Evolutionary conservation across 1,140 invertebrate genomes (phyloP).

Genomic region (Penaeus indicus): DNA sequence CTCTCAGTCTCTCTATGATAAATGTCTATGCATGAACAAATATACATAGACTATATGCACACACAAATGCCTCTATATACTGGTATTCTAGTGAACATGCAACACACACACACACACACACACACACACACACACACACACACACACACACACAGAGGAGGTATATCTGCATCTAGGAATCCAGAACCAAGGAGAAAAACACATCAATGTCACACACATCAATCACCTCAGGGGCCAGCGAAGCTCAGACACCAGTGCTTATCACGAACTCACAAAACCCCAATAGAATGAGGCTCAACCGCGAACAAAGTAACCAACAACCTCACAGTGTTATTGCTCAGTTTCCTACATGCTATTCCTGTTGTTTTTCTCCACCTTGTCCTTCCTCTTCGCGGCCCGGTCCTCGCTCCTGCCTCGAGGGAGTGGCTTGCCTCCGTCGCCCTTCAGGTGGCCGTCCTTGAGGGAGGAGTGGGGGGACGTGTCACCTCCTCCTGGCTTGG

Average conservation of each 20-base stretch:
- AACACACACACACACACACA: no score
- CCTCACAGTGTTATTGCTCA: not conserved
- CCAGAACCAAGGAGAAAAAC: no score
- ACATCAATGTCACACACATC: no score
- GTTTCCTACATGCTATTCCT: conserved; percentile 41
- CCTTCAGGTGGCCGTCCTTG: not conserved
- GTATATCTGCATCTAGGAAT: no score
- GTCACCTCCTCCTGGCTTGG: not conserved
- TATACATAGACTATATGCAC: no score
- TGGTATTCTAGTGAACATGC: not conserved
- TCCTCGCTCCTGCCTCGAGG: conserved; percentile 31
- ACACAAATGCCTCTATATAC: not conserved
- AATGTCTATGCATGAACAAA: not conserved
- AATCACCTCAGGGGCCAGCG: no score
- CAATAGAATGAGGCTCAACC: not conserved
- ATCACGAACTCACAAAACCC: not conserved
- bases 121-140: no score
- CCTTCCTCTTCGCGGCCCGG: conserved; percentile 1
- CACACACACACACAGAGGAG: no score
- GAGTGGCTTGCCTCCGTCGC: not conserved
- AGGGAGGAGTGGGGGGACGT: no score
- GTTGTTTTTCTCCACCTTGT: conserved; percentile 34
- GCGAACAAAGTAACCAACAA: not conserved
- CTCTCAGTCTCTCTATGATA: not conserved
- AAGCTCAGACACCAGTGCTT: not conserved